Percentiles rank a stretch among this genome's conserved stretches.
Evolutionary conservation across 1,140 invertebrate genomes (phyloP).

Genomic region (Reticulitermes speratus): DNA sequence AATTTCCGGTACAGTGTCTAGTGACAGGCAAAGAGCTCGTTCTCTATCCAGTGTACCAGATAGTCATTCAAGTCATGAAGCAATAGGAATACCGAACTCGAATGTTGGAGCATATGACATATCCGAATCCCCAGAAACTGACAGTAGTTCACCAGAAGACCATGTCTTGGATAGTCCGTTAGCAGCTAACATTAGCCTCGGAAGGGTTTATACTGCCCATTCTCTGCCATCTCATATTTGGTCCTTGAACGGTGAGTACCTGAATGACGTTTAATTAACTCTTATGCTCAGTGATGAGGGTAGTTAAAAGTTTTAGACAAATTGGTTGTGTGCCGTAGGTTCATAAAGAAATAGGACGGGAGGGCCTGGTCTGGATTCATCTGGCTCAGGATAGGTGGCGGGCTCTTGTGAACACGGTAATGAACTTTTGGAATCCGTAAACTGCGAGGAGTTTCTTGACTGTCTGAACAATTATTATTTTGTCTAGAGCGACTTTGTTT

Average conservation of each 20-base stretch:
- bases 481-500: too few relatives aligned
- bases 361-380: too few relatives aligned
- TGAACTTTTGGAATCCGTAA: too few relatives aligned
- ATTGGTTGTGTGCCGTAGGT: too few relatives aligned
- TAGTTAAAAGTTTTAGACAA: too few relatives aligned
- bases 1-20: constrained; percentile 66
- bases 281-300: too few relatives aligned
- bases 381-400: too few relatives aligned
- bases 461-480: too few relatives aligned
- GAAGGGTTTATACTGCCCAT: constrained; percentile 81
- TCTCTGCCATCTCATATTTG: constrained; percentile 88
- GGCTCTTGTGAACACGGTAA: too few relatives aligned
- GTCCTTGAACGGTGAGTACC: constrained; percentile 80
- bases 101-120: constrained; percentile 55
- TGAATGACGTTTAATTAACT: not conserved
- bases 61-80: constrained; percentile 55
- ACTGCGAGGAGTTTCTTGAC: too few relatives aligned
- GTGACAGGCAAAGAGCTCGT: constrained; percentile 74
- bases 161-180: constrained; percentile 46
- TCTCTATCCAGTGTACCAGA: constrained; percentile 82
- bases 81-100: constrained; percentile 53
- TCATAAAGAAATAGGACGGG: too few relatives aligned
- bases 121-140: constrained; percentile 59
- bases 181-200: constrained; percentile 51
- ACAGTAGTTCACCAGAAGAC: constrained; percentile 60